A percentile compares a stretch with the other conserved stretches of the same genome.
These are phyloP conservation scores for Ormia ochracea DNA, from an alignment of 2,888 invertebrate genomes.

Conservation along the genomic window DNA sequence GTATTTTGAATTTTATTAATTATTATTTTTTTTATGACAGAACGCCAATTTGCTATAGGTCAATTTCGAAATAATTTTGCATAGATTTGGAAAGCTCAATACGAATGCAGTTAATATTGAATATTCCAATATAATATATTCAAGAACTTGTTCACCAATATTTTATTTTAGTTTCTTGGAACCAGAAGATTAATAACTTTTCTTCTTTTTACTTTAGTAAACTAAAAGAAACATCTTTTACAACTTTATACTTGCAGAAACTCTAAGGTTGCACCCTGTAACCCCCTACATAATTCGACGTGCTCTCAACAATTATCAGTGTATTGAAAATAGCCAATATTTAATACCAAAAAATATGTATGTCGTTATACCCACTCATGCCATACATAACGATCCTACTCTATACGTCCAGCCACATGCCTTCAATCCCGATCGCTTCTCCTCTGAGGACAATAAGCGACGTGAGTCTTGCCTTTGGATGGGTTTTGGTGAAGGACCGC, in stretches of 20 bases:
- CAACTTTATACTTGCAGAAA: slow-evolving; percentile 78
- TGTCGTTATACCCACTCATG: slow-evolving; percentile 79
- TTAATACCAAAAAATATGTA: slow-evolving; percentile 68
- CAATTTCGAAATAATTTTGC: too few species aligned
- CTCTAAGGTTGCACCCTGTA: slow-evolving; percentile 80
- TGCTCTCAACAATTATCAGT: slow-evolving; percentile 77
- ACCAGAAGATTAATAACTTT: neutral
- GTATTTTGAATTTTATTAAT: too few species aligned
- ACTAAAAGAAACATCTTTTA: too few species aligned
- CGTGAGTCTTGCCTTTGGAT: slow-evolving; percentile 74
- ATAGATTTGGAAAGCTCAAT: too few species aligned
- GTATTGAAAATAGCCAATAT: slow-evolving; percentile 75
- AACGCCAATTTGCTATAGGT: too few species aligned
- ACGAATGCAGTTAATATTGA: too few species aligned
- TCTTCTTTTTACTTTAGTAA: neutral
- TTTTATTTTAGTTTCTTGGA: too few species aligned
- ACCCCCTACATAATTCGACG: slow-evolving; percentile 73
- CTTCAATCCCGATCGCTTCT: slow-evolving; percentile 81
- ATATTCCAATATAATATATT: too few species aligned
- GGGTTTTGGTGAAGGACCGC: slow-evolving; percentile 77
- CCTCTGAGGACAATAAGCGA: slow-evolving; percentile 78
- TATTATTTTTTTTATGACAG: too few species aligned
- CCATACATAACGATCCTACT: slow-evolving; percentile 81
- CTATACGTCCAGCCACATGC: slow-evolving; percentile 80
- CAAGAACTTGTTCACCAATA: too few species aligned